phyloP scores from a whole-genome alignment of 1,140 invertebrate species.

The Copidosoma floridanum region DNA sequence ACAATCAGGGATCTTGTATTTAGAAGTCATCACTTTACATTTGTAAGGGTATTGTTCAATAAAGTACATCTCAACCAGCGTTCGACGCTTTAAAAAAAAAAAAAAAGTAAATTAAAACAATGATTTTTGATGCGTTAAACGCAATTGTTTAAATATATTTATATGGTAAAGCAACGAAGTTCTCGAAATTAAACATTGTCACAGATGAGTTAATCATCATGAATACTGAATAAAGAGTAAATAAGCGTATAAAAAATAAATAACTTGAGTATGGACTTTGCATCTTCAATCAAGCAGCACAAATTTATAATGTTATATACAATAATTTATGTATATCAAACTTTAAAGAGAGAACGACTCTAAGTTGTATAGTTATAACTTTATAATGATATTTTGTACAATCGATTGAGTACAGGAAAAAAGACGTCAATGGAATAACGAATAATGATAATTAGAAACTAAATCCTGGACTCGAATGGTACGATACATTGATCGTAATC shows the following conservation, averaged over 20 bases:
- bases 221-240: neutral
- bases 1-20: no score
- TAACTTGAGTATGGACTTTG: neutral
- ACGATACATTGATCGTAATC: no score
- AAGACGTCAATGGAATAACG: no score
- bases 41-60: no score
- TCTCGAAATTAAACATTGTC: slow-evolving; percentile 1
- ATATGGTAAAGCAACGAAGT: slow-evolving; percentile 17
- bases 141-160: slow-evolving; percentile 20
- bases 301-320: slow-evolving; percentile 7
- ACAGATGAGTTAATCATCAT: neutral
- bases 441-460: no score
- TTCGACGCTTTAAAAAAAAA: slow-evolving; percentile 7
- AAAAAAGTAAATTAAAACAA: slow-evolving; percentile 1
- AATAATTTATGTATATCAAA: no score
- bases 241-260: neutral
- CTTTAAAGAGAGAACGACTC: slow-evolving; percentile 9
- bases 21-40: no score
- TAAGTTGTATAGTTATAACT: slow-evolving; percentile 15
- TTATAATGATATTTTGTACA: slow-evolving; percentile 24
- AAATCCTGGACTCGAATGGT: no score
- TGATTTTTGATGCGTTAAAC: slow-evolving; percentile 24
- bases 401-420: slow-evolving; percentile 11
- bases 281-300: slow-evolving; percentile 13
- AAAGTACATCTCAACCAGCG: no score